Conservation (phyloP, 2,888 invertebrate genomes). For the Drosophila borborema region DNA sequence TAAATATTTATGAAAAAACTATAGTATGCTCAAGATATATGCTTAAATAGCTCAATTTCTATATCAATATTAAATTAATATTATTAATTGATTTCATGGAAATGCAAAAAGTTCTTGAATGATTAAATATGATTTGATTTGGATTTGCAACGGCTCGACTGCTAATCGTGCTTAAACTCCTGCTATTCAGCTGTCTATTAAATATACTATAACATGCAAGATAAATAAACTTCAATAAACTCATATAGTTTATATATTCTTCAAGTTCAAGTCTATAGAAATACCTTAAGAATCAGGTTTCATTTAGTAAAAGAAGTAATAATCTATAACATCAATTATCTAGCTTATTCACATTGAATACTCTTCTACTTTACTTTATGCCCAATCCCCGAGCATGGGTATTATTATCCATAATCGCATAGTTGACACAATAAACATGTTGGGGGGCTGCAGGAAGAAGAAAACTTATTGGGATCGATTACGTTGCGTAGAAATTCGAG, state of each 20-base stretch:
- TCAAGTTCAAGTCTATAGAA: too few species aligned
- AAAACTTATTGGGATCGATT: constrained; percentile 3
- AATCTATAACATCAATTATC: too few species aligned
- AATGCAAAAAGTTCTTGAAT: too few species aligned
- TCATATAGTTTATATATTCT: too few species aligned
- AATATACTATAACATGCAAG: too few species aligned
- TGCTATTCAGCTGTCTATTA: not conserved
- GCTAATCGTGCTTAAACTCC: not conserved
- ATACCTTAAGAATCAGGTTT: too few species aligned
- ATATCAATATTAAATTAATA: not conserved
- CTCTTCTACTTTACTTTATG: too few species aligned
- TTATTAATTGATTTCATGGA: not conserved
- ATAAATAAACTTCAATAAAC: too few species aligned
- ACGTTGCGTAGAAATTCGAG: constrained; percentile 6
- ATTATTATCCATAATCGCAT: not conserved
- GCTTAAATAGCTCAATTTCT: not conserved
- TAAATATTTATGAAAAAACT: too few species aligned
- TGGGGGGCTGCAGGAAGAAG: too few species aligned
- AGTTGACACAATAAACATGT: not conserved
- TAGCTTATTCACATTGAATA: not conserved
- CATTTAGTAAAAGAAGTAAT: too few species aligned
- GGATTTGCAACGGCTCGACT: not conserved
- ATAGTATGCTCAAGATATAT: too few species aligned
- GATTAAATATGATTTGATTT: not conserved
- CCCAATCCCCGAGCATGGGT: not conserved